Evolutionary conservation across 92 coral and sea anemone genomes (phyloP), one percentile per base, ranked within the genome.

Genomic region (Actinostola sp.): DNA sequence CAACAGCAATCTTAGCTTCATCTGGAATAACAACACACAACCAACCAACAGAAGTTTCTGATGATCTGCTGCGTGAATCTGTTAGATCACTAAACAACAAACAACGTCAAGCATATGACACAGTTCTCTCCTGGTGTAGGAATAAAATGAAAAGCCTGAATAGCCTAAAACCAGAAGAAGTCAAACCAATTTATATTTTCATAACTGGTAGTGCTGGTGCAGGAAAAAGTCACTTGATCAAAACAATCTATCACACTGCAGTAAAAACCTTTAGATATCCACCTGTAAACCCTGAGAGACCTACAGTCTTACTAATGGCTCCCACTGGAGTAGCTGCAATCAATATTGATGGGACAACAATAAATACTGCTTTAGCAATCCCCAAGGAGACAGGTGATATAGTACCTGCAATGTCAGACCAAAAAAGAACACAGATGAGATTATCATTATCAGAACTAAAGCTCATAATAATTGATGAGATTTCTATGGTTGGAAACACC

Each of bases 191-290:
- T 26, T 58, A 86, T 64, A 27, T 86, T 30, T 86, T 86, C 55
- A 6, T 82, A 28, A 76, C 91, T 52, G 91, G 88, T 31, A 88
- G 91, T n/a, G 92, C 73, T 11, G 93, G 93, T 36, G 86, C 89
- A 23, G 93, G 93, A 5, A 88, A 88, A 74, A 50, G 74, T 25
- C 84, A 87, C 58, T 64, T 85, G 28, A 85, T 85, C 17, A 80
- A 85, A 11, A 24, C 70, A 31, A 85, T 85, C 44, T 87, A 82
- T 46, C 92, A 76, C 34, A 82, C 88, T 39, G 58, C 27, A 27
- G 51, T 73, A 54, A 88, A 88, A 63, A 88, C 82, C 44, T 83
- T 84, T 20, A 82, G 86, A 84, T 76, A 83, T 55, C 73, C 46
- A 0, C 63, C 57, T 16, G 41, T 36, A 17, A 88, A 88, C 38